Base-by-base conservation (phyloP, 1,140 invertebrate species). In the Eubasilissa regina region DNA sequence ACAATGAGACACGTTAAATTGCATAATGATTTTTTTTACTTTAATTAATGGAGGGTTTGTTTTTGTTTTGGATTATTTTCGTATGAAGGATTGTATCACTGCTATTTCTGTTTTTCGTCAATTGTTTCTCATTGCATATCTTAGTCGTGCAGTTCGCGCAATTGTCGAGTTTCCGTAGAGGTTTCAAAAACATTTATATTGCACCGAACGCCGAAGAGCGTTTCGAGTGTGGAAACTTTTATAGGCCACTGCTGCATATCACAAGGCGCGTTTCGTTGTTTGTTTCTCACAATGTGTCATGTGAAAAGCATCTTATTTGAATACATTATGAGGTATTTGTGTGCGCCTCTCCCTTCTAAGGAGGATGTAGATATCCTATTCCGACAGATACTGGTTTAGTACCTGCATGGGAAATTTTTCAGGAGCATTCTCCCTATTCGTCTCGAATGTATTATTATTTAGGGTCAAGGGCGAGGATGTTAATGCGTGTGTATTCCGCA, bases 321-420 rank as follows among this genome's bases (percentile, higher is more conserved):
- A 70, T 70, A 48, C 47, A 70, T 70, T 48, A 70, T 0, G 12
- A 35, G 10, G 13, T 12, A 12, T 15, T 64, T 1, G 47, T 6
- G 15, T 44, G 35, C 10, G 43, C 44, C 9, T 44, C 48, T 51
- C 47, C 43, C 53, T 51, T 51, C 35, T 10, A n/a, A n/a, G 9
- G 58, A 68, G 75, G 75, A 77, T 77, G 75, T 70, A 25, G 58
- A 56, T 77, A 70, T 77, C 58, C 12, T 55, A 76, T 76, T 64
- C 56, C 19, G 15, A 19, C 56, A 60, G 44, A 43, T 48, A 47
- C 21, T 43, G 4, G 70, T 1, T 17, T 21, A 58, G 13, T 77
- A 77, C 75, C 75, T 77, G 75, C 64, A 77, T 77, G 75, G 75
- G 75, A 77, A 77, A 4, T 43, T 77, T 25, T 64, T 44, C 44